Evolutionary conservation across 2,113 vertebrate species (phyloP).

Genomic region (Dipodomys ordii): DNA sequence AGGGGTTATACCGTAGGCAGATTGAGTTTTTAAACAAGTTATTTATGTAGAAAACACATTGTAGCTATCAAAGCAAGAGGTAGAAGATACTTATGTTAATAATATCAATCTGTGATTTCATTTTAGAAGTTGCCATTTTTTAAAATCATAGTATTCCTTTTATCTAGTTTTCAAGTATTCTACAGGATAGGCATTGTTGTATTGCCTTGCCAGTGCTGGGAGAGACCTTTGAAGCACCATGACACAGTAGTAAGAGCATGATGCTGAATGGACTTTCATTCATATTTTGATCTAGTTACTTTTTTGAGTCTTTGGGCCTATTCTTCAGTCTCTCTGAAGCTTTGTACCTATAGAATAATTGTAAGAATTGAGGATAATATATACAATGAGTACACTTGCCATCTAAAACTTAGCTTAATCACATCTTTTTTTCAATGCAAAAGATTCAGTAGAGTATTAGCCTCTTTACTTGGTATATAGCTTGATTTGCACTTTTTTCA

Average conservation of each 20-base stretch:
- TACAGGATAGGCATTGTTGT: not conserved
- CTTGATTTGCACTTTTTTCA: constrained; percentile 17
- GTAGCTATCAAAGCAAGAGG: not conserved
- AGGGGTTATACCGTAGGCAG: not conserved
- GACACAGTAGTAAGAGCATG: not conserved
- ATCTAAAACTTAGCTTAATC: not conserved
- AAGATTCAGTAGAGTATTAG: not conserved
- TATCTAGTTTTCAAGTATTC: not conserved
- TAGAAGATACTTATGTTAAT: constrained; percentile 34
- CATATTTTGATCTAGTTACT: not conserved
- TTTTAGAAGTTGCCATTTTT: constrained; percentile 38
- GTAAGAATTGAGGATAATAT: not conserved
- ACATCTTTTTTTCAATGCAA: not conserved
- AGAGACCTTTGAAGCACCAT: not conserved
- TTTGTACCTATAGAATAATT: not conserved
- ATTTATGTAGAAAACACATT: not conserved
- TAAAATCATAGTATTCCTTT: not conserved
- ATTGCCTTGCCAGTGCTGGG: not conserved
- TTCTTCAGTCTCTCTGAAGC: constrained; percentile 9
- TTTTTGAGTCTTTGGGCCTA: not conserved
- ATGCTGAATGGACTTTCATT: not conserved
- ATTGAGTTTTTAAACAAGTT: constrained; percentile 16
- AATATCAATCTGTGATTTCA: not conserved
- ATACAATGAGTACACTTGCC: not conserved
- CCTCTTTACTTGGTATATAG: not conserved